Evolutionary conservation across 2,113 vertebrate species (phyloP).

Genomic region (Microcebus griseorufus): DNA sequence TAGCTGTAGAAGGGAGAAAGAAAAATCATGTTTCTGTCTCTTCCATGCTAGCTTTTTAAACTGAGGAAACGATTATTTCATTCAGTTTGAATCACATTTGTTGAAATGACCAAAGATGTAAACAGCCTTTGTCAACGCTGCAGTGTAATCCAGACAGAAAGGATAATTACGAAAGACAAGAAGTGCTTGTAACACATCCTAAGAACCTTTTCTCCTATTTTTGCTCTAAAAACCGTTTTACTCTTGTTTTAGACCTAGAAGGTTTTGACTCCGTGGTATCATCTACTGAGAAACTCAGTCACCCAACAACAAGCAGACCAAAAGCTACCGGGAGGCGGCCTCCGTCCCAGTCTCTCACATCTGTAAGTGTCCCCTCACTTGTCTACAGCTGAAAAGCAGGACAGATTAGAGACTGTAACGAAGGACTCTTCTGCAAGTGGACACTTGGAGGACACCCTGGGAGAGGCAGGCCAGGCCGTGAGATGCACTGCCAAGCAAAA

Average conservation of each 20-base stretch:
- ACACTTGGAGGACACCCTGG: neutral
- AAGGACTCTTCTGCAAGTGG: neutral
- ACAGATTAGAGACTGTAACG: neutral
- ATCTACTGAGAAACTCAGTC: constrained; percentile 95
- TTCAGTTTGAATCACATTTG: neutral
- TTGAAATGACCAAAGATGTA: constrained; percentile 34
- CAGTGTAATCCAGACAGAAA: neutral
- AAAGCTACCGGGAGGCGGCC: constrained; percentile 96
- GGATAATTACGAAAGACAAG: constrained; percentile 4
- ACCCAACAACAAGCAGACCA: constrained; percentile 94
- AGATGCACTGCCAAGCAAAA: neutral
- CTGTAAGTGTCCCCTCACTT: constrained; percentile 88
- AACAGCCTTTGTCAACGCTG: constrained; percentile 27
- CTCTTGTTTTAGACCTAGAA: constrained; percentile 91
- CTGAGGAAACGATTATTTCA: neutral
- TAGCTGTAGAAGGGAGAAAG: neutral
- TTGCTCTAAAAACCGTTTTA: constrained; percentile 73
- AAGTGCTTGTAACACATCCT: neutral
- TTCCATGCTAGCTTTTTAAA: constrained; percentile 30
- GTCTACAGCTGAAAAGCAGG: neutral
- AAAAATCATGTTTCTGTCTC: constrained; percentile 18
- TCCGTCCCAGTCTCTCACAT: constrained; percentile 94
- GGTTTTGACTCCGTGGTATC: constrained; percentile 94
- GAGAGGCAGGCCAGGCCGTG: neutral
- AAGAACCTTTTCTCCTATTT: constrained; percentile 28